Evolutionary conservation across 2,797 vertebrate species (phyloP), one percentile per base, ranked within the genome.

Genomic region (Ibycter americanus): DNA sequence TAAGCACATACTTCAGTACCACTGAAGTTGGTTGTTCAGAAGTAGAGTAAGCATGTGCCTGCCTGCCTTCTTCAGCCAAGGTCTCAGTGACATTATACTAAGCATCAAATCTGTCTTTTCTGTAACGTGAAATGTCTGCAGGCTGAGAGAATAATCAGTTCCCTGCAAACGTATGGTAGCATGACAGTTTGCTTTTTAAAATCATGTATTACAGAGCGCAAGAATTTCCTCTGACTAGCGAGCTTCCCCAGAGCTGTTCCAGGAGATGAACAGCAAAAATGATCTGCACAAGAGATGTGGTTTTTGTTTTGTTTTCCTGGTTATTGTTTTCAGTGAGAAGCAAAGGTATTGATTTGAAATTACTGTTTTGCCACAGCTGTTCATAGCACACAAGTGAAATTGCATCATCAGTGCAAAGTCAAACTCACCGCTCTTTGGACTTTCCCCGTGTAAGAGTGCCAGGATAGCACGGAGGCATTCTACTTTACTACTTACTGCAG

Each of bases 151-250:
- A 40, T 17, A n/a, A 44, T 38, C 27, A 9, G 8, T n/a, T 83
- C 49, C 54, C 46, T 65, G 40, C 52, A 67, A 67, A 52, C 54
- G 23, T 25, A 17, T 26, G 49, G 47, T 11, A 20, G 44, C 12
- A 34, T 8, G 15, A 20, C 44, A 82, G 77, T 25, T 44, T 62
- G 55, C 36, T 70, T 38, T 86, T 34, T 31, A 47, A 55, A 22
- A 52, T 21, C 55, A 52, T 2, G 0, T 42, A 1, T 29, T 26
- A 42, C 4, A 1, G 62, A 65, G 38, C 12, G n/a, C 34, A 89
- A 49, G 61, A 63, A 61, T 62, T 76, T 55, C 40, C 44, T 77
- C 52, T 19, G 46, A 8, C 15, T 59, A 15, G 26, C 26, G 66
- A 68, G 23, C 55, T 90, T 77, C 44, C 40, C 32, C 34, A 36